Evolutionary conservation across 2,888 invertebrate species (phyloP).

Genomic region (Drosophila pegasa): DNA sequence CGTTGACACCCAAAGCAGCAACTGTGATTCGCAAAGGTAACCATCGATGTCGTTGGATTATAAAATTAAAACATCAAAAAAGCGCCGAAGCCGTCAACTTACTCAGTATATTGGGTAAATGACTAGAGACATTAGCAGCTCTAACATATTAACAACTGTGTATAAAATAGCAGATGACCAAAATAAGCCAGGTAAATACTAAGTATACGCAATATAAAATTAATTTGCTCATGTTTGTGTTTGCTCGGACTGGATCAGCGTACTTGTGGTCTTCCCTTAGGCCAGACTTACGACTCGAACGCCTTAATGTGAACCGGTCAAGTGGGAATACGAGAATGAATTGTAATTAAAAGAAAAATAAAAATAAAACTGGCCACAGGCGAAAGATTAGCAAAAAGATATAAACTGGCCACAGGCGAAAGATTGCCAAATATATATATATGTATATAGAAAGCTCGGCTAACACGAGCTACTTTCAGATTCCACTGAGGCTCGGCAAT

Average conservation of each 20-base stretch:
- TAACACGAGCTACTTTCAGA: constrained; percentile 28
- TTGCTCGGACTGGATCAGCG: neutral
- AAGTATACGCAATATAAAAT: neutral
- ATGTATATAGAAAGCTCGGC: constrained; percentile 29
- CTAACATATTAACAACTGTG: constrained; percentile 15
- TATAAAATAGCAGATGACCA: constrained; percentile 3
- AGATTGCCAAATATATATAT: constrained; percentile 4
- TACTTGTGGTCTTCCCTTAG: constrained; percentile 22
- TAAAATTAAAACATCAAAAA: constrained; percentile 30
- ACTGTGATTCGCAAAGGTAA: constrained; percentile 7
- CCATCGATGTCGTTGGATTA: constrained; percentile 31
- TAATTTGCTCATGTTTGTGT: neutral
- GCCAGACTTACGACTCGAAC: constrained; percentile 5
- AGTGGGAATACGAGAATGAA: constrained; percentile 35
- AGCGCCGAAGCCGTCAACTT: constrained; percentile 22
- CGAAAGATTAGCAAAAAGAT: constrained; percentile 9
- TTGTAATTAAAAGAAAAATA: constrained; percentile 65
- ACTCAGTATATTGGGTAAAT: constrained; percentile 7
- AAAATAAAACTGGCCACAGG: constrained; percentile 36
- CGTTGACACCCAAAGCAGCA: constrained; percentile 52
- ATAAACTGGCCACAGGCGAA: constrained; percentile 29
- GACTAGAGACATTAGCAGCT: constrained; percentile 48
- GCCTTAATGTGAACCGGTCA: constrained; percentile 61
- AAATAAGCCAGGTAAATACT: neutral
- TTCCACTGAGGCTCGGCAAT: neutral